phyloP scores from a whole-genome alignment of 2,113 vertebrate species.

The Melanostigma gelatinosum region DNA sequence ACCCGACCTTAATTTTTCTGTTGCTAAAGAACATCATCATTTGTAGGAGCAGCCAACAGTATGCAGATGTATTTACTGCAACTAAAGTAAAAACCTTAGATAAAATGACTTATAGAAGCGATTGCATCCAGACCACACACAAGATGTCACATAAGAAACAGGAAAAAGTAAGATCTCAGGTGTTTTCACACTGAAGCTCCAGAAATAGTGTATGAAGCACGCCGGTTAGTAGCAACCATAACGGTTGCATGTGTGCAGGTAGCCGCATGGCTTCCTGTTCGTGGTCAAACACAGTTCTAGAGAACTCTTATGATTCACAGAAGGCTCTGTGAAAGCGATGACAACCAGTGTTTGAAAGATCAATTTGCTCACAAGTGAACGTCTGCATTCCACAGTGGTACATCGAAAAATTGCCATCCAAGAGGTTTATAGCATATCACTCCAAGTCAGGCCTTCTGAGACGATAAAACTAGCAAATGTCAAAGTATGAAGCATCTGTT shows the following conservation, averaged over 20 bases:
- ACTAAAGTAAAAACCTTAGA: not conserved
- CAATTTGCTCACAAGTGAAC: not conserved
- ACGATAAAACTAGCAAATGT: not conserved
- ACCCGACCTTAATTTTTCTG: not conserved
- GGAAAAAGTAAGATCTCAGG: conserved; percentile 9
- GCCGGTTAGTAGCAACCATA: conserved; percentile 37
- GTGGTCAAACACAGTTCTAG: conserved; percentile 72
- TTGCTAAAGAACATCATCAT: not conserved
- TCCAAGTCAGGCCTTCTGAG: not conserved
- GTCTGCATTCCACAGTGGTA: not conserved
- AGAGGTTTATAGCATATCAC: not conserved
- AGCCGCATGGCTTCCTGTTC: conserved; percentile 78
- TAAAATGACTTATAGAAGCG: not conserved
- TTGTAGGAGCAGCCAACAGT: not conserved
- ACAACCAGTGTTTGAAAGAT: not conserved
- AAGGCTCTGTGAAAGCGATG: conserved; percentile 23
- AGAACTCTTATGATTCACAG: conserved; percentile 61
- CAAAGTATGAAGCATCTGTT: not conserved
- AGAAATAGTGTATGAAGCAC: conserved; percentile 33
- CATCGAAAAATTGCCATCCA: not conserved
- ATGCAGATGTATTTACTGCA: not conserved
- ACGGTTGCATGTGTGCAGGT: conserved; percentile 52
- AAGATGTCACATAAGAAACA: conserved; percentile 1
- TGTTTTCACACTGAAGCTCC: conserved; percentile 15
- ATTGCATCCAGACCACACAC: not conserved